Conservation (phyloP, 2,113 vertebrate species). For the Sialia sialis region DNA sequence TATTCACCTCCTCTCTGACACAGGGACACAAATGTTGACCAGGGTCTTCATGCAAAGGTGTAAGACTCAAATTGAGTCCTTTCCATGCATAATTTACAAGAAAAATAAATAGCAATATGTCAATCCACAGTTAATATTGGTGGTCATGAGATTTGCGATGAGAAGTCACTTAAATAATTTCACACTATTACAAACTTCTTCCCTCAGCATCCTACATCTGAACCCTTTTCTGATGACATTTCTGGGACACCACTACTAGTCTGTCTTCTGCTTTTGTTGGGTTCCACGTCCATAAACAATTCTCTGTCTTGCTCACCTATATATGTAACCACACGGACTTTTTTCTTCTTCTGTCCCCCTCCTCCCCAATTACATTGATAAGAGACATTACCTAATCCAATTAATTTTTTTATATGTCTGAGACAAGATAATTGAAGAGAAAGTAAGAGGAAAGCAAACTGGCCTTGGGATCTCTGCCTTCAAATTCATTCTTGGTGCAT, state of each 20-base stretch:
- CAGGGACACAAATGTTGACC: neutral
- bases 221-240: neutral
- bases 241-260: neutral
- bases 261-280: neutral
- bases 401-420: conserved; percentile 23
- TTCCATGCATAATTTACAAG: neutral
- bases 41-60: neutral
- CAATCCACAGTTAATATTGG: neutral
- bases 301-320: neutral
- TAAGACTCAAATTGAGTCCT: neutral
- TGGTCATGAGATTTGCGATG: neutral
- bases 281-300: neutral
- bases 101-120: neutral
- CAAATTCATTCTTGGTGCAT: conserved; percentile 55
- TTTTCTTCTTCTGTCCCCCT: neutral
- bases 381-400: conserved; percentile 1
- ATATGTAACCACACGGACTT: neutral
- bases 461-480: conserved; percentile 37
- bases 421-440: conserved; percentile 48
- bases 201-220: neutral
- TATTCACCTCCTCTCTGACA: neutral
- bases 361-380: neutral
- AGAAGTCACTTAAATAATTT: neutral
- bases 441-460: conserved; percentile 46
- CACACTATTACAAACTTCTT: neutral